A percentile compares a stretch with the other conserved stretches of the same genome.
Evolutionary conservation across 2,797 vertebrate genomes (phyloP).

Genomic region (Cygnus olor): DNA sequence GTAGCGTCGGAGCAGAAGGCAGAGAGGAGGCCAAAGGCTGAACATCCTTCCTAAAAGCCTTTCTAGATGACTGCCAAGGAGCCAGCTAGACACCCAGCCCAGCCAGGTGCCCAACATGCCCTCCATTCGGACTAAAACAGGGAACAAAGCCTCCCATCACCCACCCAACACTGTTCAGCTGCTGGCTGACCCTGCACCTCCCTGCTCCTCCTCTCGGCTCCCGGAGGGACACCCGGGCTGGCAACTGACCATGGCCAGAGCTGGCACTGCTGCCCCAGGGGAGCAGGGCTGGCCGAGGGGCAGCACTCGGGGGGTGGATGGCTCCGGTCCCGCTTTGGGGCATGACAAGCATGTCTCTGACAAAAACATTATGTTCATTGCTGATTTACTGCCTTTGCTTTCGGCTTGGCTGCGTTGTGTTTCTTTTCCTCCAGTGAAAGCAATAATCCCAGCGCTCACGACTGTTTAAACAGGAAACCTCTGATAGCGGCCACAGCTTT

Average conservation of each 20-base stretch:
- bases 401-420: background rate
- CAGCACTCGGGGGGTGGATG: background rate
- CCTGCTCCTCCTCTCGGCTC: background rate
- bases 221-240: accelerated
- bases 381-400: background rate
- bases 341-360: background rate
- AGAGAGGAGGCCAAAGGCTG: no score
- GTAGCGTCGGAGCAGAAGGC: no score
- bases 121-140: no score
- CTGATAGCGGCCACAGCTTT: background rate
- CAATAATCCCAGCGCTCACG: background rate
- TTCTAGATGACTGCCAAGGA: no score
- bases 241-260: background rate
- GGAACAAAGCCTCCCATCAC: background rate
- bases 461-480: background rate
- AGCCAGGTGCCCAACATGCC: no score
- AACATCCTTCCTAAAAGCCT: background rate
- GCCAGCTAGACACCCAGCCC: no score
- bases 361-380: background rate
- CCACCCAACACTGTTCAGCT: background rate
- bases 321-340: background rate
- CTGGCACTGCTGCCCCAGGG: no score
- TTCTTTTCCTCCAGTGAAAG: background rate
- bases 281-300: no score
- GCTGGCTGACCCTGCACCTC: background rate